Base-by-base conservation (phyloP, 2,888 invertebrate genomes). In the Eurytoma californica region DNA sequence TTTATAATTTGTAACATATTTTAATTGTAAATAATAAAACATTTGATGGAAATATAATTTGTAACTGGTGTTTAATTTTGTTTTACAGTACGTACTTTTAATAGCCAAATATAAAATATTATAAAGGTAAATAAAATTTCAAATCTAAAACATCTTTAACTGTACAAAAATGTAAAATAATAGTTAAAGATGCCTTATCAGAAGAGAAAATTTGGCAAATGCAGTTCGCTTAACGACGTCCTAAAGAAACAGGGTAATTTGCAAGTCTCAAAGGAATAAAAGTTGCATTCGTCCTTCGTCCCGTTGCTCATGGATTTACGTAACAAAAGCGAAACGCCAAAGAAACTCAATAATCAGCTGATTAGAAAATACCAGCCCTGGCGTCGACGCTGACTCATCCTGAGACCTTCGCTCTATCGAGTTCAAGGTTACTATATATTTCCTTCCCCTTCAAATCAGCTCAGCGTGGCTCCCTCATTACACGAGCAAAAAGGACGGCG, bases 281-380 rank as follows among this genome's bases (percentile, higher is more conserved):
- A 53, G 53, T 14, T 53, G 2, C n/a, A 53, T 53, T 39, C 0
- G 53, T 39, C 30, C 14, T 60, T 67, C 5, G 60, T 16, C 2
- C 24, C 16, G 3, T 9, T 9, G 39, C 20, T 7, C 12, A 9
- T 30, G 16, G 47, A 58, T 18, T 47, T 58, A 47, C 12, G 14
- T 53, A 0, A 51, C 24, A 28, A 63, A 66, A 49, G 47, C 20
- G 30, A 30, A 57, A 57, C 20, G 39, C 30, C 14, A 20, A 20
- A 60, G 39, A 70, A 58, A 30, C 14, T 24, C 55, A 65, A 60
- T 68, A 78, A 78, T 73, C 73, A 79, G 61, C 78, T 69, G 73
- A 74, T 74, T 69, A 69, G 63, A 69, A 79, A 74, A 69, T 58
- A 20, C 51, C 67, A 77, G 49, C n/a, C 18, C 39, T 18, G n/a